Evolutionary conservation across 2,888 invertebrate species (phyloP).

Genomic region (Rotaria socialis): DNA sequence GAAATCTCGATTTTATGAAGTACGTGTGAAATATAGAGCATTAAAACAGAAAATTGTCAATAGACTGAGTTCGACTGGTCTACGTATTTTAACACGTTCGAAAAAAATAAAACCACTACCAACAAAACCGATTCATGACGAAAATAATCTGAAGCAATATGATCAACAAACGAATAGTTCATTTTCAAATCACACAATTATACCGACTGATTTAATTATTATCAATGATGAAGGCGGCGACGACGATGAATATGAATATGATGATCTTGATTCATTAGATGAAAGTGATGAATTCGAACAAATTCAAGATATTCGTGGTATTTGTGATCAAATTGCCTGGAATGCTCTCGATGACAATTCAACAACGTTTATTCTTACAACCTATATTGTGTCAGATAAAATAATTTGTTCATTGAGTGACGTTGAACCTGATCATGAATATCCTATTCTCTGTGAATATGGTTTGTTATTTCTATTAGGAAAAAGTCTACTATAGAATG

Average conservation of each 20-base stretch:
- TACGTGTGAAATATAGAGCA: background rate
- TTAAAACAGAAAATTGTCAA: background rate
- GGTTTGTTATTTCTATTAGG: too few relatives aligned
- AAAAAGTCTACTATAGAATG: too few relatives aligned
- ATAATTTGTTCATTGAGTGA: constrained; percentile 9
- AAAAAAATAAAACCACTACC: background rate
- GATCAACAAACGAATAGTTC: background rate
- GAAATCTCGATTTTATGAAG: background rate
- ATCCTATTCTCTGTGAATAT: background rate
- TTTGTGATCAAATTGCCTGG: background rate
- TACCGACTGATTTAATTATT: background rate
- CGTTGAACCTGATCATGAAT: background rate
- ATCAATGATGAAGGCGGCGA: background rate
- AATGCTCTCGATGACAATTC: background rate
- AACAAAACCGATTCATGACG: background rate
- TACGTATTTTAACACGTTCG: background rate
- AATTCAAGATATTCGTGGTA: background rate
- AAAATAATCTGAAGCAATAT: background rate
- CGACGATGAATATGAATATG: constrained; percentile 23
- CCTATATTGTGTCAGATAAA: background rate
- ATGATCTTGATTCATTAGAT: background rate
- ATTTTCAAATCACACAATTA: background rate
- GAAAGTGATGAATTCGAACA: background rate
- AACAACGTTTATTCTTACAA: background rate
- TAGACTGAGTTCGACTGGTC: background rate